Evolutionary conservation across 37 sponge, comb jelly and placozoan genomes (phyloP).

Genomic region (Amphimedon queenslandica): DNA sequence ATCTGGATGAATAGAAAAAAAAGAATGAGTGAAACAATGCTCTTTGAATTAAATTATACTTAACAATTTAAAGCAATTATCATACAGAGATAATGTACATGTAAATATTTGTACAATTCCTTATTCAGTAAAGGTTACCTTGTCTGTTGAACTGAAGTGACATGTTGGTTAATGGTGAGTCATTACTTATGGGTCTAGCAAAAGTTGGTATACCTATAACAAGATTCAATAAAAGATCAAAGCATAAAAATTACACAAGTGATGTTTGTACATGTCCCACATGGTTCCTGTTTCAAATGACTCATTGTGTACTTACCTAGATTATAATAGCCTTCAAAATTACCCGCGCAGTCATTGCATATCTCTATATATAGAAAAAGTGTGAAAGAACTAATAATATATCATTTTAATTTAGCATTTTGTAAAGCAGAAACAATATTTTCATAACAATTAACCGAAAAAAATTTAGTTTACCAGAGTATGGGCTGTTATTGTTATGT

Average conservation of each 20-base stretch:
- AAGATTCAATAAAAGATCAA: too few relatives aligned
- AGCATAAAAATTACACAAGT: too few relatives aligned
- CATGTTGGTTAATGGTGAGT: not conserved
- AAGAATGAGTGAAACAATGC: not conserved
- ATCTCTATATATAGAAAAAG: not conserved
- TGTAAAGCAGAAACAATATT: not conserved
- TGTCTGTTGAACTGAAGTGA: slow-evolving; percentile 8
- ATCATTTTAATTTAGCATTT: not conserved
- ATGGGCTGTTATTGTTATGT: not conserved
- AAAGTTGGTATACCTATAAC: slow-evolving; percentile 9
- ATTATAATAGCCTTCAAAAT: not conserved
- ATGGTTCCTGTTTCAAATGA: not conserved
- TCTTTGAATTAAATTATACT: too few relatives aligned
- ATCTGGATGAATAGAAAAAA: not conserved
- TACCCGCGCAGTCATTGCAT: slow-evolving; percentile 6
- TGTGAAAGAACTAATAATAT: not conserved
- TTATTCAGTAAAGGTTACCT: too few relatives aligned
- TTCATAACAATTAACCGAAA: not conserved
- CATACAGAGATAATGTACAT: too few relatives aligned
- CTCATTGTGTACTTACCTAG: slow-evolving; percentile 9
- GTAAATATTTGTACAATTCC: too few relatives aligned
- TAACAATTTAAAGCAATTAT: too few relatives aligned
- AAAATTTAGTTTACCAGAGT: not conserved
- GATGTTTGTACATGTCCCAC: too few relatives aligned
- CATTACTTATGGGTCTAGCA: not conserved